Conservation (phyloP, 2,888 invertebrate genomes). For the Odontocolon sp. region DNA sequence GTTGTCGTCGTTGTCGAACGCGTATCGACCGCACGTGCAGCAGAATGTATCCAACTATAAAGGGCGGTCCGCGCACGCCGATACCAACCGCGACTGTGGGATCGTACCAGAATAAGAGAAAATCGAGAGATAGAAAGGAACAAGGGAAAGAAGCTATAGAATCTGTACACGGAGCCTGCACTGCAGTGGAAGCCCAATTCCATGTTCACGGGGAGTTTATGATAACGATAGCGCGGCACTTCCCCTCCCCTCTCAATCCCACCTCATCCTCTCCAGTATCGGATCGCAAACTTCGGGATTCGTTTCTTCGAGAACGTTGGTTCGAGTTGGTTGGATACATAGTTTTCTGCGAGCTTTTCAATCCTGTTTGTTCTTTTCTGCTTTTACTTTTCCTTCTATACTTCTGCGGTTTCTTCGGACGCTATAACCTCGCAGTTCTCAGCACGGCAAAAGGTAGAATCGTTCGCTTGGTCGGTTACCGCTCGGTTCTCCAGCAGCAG, state of each 20-base stretch:
- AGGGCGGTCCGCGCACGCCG: slow-evolving; percentile 18
- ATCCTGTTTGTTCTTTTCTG: slow-evolving; percentile 1
- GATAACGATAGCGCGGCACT: slow-evolving; percentile 65
- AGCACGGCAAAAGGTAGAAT: slow-evolving; percentile 22
- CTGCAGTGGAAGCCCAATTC: slow-evolving; percentile 54
- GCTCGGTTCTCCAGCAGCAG: slow-evolving; percentile 62
- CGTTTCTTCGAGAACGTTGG: slow-evolving; percentile 7
- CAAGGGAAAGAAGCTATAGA: background rate
- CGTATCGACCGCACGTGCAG: slow-evolving; percentile 58
- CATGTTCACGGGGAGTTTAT: slow-evolving; percentile 66
- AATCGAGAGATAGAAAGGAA: slow-evolving; percentile 3
- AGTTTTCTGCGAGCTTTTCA: slow-evolving; percentile 34
- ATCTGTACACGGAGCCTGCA: slow-evolving; percentile 1
- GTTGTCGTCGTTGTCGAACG: slow-evolving; percentile 53
- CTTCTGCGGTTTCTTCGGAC: slow-evolving; percentile 28
- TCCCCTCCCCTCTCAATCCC: no score
- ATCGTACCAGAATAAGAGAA: slow-evolving; percentile 21
- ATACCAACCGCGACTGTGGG: slow-evolving; percentile 9
- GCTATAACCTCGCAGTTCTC: slow-evolving; percentile 7
- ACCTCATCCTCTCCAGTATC: no score
- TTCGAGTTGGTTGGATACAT: slow-evolving; percentile 5
- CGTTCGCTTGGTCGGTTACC: slow-evolving; percentile 23
- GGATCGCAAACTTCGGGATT: slow-evolving; percentile 40
- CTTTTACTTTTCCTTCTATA: background rate
- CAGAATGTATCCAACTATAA: slow-evolving; percentile 37